Base-by-base conservation (phyloP, 2,888 invertebrate species). In the Salpingus planirostris region DNA sequence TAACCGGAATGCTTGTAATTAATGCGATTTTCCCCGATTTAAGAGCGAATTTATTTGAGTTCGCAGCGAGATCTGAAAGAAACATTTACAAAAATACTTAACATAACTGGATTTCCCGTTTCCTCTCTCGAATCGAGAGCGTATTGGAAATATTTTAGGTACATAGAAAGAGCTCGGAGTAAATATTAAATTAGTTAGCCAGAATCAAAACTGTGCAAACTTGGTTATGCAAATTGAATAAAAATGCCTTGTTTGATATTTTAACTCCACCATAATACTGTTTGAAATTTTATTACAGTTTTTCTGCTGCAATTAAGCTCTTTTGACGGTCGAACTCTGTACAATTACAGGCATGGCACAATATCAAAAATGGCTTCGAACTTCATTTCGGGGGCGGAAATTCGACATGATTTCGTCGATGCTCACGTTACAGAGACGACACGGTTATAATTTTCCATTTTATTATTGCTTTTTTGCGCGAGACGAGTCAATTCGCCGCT, bases 81-180 rank as follows among this genome's bases (percentile, higher is more conserved):
- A 28, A 11, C 11, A 15, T 11, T 12, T 28, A 13, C 28, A 21
- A 28, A 28, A 28, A 28, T 28, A 28, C 21, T 28, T 28, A 27
- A 27, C 27, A 15, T 28, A 28, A 28, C 28, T 18, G 28, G 21
- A 18, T 28, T 21, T 13, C 21, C 12, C 12, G 3, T 21, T 27
- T 18, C 14, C 27, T 18, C 3, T 15, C 18, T n/a, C n/a, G n/a
- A n/a, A 8, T 18, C 8, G 5, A 5, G 18, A 13, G 11, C 21
- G 13, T 28, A 28, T 28, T 28, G 28, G 28, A 28, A 28, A 28
- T 28, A 28, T 28, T 28, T 28, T 28, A 28, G 28, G 28, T 28
- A 28, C 18, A 28, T 28, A 28, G 21, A 12, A 28, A 28, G 21
- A 28, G 28, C 13, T 21, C 11, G 28, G 13, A 21, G 28, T 21